These are phyloP conservation scores for Harpagoxenus sublaevis DNA, from an alignment of 2,888 invertebrate genomes.

Conservation along the genomic window DNA sequence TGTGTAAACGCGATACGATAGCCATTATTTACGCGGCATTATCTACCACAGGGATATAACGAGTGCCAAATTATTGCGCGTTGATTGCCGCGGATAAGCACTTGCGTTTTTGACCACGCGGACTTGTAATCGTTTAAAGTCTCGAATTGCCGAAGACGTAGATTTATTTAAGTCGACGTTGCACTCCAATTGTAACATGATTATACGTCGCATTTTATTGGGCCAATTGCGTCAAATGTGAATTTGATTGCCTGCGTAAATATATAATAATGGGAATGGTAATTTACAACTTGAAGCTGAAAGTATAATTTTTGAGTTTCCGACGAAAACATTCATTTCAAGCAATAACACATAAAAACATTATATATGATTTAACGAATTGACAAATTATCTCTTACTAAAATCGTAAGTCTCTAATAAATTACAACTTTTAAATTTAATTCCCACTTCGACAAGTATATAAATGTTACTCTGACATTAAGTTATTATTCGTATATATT, in stretches of 20 bases:
- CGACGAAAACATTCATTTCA: background rate
- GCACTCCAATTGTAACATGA: constrained; percentile 9
- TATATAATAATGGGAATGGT: background rate
- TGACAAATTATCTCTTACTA: background rate
- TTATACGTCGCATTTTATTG: constrained; percentile 20
- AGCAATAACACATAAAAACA: background rate
- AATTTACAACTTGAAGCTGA: background rate
- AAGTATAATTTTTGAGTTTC: background rate
- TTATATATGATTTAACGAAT: background rate
- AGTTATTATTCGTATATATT: background rate
- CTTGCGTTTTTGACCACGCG: background rate
- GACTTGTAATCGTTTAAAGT: background rate
- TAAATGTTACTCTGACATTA: background rate
- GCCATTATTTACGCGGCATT: constrained; percentile 31
- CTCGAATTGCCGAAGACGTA: constrained; percentile 14
- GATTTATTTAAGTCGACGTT: constrained; percentile 17
- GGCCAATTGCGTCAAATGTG: constrained; percentile 7
- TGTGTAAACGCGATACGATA: constrained; percentile 26
- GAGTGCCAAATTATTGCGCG: constrained; percentile 45
- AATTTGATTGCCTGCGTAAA: constrained; percentile 35
- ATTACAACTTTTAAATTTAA: background rate
- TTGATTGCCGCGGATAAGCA: constrained; percentile 33
- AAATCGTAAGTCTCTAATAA: background rate
- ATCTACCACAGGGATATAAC: constrained; percentile 23
- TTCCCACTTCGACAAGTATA: background rate